Percentiles rank a stretch among this genome's conserved stretches.
Conservation (phyloP, 2,113 vertebrate genomes). For the Oncorhynchus nerka region DNA sequence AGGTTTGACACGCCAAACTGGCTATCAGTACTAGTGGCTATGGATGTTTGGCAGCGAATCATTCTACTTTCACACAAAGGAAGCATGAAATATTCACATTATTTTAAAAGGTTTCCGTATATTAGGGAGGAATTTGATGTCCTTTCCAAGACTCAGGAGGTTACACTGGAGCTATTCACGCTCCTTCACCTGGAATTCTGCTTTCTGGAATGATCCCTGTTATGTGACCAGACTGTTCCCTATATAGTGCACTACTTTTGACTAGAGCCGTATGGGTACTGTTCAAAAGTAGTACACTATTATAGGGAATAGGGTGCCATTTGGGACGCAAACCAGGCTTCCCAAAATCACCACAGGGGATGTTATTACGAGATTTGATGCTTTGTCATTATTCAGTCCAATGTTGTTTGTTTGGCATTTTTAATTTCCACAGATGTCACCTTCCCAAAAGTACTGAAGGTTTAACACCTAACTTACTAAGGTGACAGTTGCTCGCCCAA, state of each 20-base stretch:
- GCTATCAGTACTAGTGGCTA: conserved; percentile 32
- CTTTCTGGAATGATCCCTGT: conserved; percentile 28
- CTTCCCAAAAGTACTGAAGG: background rate
- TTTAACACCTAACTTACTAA: background rate
- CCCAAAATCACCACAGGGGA: too few relatives aligned
- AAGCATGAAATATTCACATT: conserved; percentile 65
- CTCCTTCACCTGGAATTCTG: conserved; percentile 37
- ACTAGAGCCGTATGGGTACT: too few relatives aligned
- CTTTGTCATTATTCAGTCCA: background rate
- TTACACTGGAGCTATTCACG: too few relatives aligned
- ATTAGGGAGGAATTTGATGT: conserved; percentile 41
- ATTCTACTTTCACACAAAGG: conserved; percentile 45
- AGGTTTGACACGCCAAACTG: conserved; percentile 47
- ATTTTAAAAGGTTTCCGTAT: conserved; percentile 63
- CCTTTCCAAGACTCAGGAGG: background rate
- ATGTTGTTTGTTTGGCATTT: background rate
- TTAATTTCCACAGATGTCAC: background rate
- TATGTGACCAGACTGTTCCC: background rate
- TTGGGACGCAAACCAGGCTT: too few relatives aligned
- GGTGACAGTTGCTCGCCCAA: background rate
- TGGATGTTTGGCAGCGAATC: conserved; percentile 51
- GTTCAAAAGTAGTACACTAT: too few relatives aligned
- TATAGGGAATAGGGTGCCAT: too few relatives aligned
- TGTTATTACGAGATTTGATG: too few relatives aligned
- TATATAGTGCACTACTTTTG: too few relatives aligned